These are phyloP conservation scores for Yponomeuta evonymella DNA, from an alignment of 2,888 invertebrate genomes.

Conservation along the genomic window DNA sequence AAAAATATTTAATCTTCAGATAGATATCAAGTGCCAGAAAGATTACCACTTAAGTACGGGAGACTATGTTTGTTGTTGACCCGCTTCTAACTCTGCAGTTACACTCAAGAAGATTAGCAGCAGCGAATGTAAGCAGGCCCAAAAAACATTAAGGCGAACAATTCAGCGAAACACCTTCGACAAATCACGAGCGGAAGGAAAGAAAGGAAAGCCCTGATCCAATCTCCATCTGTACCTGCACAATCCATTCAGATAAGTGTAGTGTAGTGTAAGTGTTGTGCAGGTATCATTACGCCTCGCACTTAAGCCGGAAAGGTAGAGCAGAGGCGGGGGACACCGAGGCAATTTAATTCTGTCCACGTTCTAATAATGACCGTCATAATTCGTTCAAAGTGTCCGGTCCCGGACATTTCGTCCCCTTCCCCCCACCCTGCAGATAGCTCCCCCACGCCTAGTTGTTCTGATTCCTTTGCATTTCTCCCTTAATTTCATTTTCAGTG, in stretches of 20 bases:
- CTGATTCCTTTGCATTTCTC: constrained; percentile 72
- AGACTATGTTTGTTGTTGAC: no score
- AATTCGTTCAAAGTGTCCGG: constrained; percentile 79
- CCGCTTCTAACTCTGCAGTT: not conserved
- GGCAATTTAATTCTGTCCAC: constrained; percentile 79
- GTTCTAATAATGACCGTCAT: constrained; percentile 79
- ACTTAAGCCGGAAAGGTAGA: constrained; percentile 63
- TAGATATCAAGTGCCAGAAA: not conserved
- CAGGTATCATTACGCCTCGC: constrained; percentile 72
- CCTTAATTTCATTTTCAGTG: constrained; percentile 72
- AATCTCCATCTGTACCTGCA: not conserved
- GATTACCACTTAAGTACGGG: not conserved
- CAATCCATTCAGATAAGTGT: constrained; percentile 6
- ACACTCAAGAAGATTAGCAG: not conserved
- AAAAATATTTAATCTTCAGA: no score
- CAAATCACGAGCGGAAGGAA: not conserved
- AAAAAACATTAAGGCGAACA: not conserved
- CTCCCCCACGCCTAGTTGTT: constrained; percentile 26
- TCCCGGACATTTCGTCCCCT: constrained; percentile 68
- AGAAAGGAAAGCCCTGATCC: not conserved
- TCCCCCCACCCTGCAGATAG: constrained; percentile 33
- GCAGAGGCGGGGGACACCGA: constrained; percentile 46
- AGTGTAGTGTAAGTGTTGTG: constrained; percentile 43
- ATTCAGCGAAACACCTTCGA: not conserved
- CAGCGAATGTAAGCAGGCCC: not conserved